Base-by-base conservation (phyloP, 2,113 vertebrate species). In the Lophius piscatorius region DNA sequence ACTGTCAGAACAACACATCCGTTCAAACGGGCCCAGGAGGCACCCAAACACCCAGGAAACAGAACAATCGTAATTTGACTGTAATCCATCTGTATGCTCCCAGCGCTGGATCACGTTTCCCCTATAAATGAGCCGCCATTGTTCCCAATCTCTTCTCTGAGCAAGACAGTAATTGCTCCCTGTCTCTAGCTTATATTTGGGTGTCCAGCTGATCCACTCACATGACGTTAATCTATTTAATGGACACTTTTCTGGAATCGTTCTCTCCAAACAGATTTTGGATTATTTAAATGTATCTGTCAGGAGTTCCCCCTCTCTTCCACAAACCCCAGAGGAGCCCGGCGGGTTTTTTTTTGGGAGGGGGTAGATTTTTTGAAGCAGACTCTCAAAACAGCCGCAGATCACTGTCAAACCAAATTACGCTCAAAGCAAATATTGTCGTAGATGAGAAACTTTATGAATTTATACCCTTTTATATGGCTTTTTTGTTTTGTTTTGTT, bases 171-270 rank as follows among this genome's bases (percentile, higher is more conserved):
- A 76, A 82, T 84, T 84, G 81, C 75, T 82, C 70, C 71, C 71
- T 50, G 62, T 83, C 74, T 66, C 74, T 80, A 76, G 70, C 81
- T 89, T 80, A 77, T 85, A 81, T 82, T 82, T 82, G 77, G 74
- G 65, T 75, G 81, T 86, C 80, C 87, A 85, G 83, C 80, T 87
- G 84, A 88, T 88, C 71, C 80, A 68, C 82, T 85, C 82, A 74
- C 85, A 86, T 85, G 82, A 85, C 69, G 31, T 76, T 82, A 85
- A 87, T 88, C 78, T 84, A 63, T 88, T 82, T 87, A 88, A 90
- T 88, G 85, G 85, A 80, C 61, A 61, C 80, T 83, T 80, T 78
- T 69, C 76, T 79, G 64, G 76, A 81, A 78, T 87, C 76, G 51
- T 71, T 69, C 56, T 58, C 5, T 28, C 66, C 47, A 57, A 78